Base-by-base conservation (phyloP, 2,113 vertebrate genomes). In the Macaca mulatta region DNA sequence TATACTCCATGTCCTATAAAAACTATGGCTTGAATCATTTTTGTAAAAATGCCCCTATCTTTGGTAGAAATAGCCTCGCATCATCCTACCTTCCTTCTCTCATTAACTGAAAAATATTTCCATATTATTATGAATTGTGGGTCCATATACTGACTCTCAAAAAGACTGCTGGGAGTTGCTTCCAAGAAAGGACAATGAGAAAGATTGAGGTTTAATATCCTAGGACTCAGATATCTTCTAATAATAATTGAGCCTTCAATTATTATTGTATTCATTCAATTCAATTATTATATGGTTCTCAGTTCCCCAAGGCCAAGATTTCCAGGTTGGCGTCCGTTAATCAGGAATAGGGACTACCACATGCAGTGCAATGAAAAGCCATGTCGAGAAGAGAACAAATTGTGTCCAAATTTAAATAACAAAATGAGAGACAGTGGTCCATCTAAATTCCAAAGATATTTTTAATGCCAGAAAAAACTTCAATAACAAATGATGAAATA, bases 401-500 rank as follows among this genome's bases (percentile, higher is more conserved):
- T 57, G 3, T 80, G 40, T 72, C 87, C 79, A 94, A 85, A 74
- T 55, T 55, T 88, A 67, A 89, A 35, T 43, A 91, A 81, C 35
- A 32, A 88, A 87, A 93, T 40, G 77, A 83, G 20, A 90, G 16
- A 92, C 13, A 90, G 3, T 75, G 27, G 61, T 59, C 27, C 55
- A 64, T 57, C 23, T 87, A 90, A 97, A 93, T 87, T 87, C 80
- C 80, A 70, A 92, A 94, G 45, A 6, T 74, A 50, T 74, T n/a
- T 96, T 92, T 87, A 81, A 82, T 72, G 25, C 45, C 74, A 94
- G 84, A 85, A 16, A 79, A 77, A 72, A 30, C 5, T 59, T 78
- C 83, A 64, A 40, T 57, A 77, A 86, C 69, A 96, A 85, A 91
- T 40, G 85, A 84, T 79, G 55, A 95, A 93, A 72, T 88, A 45